These are phyloP conservation scores for Bungarus multicinctus DNA, from an alignment of 2,113 vertebrate species.

Conservation along the genomic window DNA sequence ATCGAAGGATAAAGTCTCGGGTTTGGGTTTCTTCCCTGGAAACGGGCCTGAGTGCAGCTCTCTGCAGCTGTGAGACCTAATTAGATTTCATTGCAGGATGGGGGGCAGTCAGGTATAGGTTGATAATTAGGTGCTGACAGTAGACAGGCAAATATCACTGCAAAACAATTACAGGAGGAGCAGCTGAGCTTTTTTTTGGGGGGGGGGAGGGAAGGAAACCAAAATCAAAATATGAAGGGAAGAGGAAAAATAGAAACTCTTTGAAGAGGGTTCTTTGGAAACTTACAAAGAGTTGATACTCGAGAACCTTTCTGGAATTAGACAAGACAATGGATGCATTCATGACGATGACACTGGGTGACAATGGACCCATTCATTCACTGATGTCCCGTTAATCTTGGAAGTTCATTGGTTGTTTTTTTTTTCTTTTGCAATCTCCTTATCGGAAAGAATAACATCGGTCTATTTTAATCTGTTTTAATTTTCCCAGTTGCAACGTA, in stretches of 20 bases:
- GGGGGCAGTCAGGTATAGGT: neutral
- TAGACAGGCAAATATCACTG: neutral
- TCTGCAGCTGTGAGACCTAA: neutral
- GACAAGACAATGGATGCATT: neutral
- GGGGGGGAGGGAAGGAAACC: neutral
- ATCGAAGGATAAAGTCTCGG: no score
- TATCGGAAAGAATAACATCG: neutral
- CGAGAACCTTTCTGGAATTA: neutral
- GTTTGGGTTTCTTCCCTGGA: neutral
- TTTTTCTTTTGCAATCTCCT: neutral
- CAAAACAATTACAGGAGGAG: neutral
- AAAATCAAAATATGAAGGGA: neutral
- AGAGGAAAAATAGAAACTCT: neutral
- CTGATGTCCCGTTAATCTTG: neutral
- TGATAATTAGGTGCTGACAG: slow-evolving; percentile 23
- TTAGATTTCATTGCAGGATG: neutral
- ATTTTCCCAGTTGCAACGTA: no score
- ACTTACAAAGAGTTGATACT: neutral
- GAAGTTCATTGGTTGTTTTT: neutral
- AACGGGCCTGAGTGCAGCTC: neutral
- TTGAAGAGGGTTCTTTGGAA: neutral
- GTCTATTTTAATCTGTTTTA: no score
- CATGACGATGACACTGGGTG: neutral
- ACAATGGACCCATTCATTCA: neutral
- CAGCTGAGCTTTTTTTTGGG: neutral